Percentiles rank a stretch among this genome's conserved stretches.
phyloP scores from a whole-genome alignment of 1,140 invertebrate species.

The Hyposmocoma kahamanoa region DNA sequence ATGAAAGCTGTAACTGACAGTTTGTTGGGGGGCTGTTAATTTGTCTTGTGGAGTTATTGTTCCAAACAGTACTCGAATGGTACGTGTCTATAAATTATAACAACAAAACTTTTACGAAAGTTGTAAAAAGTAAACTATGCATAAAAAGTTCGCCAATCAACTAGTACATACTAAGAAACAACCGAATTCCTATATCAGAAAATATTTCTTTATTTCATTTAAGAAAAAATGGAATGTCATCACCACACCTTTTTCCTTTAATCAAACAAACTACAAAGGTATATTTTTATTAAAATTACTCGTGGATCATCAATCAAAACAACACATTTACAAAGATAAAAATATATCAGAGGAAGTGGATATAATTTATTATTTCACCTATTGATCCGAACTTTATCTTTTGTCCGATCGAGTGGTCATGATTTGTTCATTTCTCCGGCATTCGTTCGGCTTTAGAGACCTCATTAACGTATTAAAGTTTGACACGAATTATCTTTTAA shows the following conservation, averaged over 20 bases:
- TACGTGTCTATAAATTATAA: too few relatives aligned
- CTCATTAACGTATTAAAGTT: constrained; percentile 42
- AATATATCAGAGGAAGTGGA: constrained; percentile 59
- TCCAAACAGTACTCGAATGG: too few relatives aligned
- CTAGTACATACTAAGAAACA: too few relatives aligned
- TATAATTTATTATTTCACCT: constrained; percentile 62
- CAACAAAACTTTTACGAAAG: too few relatives aligned
- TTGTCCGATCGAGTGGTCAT: constrained; percentile 60
- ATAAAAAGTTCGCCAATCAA: too few relatives aligned
- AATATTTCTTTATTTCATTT: too few relatives aligned
- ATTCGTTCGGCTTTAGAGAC: constrained; percentile 35
- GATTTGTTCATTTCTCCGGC: constrained; percentile 52
- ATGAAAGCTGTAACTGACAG: constrained; percentile 32
- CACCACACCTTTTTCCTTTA: too few relatives aligned
- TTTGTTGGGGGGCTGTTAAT: constrained; percentile 26
- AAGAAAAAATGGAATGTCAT: too few relatives aligned
- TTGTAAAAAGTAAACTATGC: too few relatives aligned
- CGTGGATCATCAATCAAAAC: constrained; percentile 58
- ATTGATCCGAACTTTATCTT: constrained; percentile 66
- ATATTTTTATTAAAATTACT: constrained; percentile 5
- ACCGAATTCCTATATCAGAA: too few relatives aligned
- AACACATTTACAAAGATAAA: constrained; percentile 58
- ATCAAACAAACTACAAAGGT: constrained; percentile 1
- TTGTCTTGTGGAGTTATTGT: too few relatives aligned
- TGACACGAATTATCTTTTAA: too few relatives aligned